Evolutionary conservation across 2,888 invertebrate genomes (phyloP).

Genomic region (Drosophila nigricruria): DNA sequence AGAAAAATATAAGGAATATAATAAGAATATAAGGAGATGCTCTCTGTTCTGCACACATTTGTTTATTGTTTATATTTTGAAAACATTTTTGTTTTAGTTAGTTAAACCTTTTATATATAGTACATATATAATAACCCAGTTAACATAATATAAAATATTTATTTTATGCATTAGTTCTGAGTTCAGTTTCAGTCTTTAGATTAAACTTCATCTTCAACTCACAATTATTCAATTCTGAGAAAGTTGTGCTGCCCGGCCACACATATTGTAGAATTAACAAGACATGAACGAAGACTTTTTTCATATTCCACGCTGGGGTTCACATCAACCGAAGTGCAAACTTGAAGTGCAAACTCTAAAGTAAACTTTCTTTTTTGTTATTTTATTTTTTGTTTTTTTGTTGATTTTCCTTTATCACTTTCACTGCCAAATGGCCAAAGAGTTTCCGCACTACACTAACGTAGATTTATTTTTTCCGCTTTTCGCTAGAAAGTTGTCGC

Average conservation of each 20-base stretch:
- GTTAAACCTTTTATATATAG: too few species aligned
- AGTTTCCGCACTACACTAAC: conserved; percentile 63
- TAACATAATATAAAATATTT: background rate
- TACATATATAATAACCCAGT: too few species aligned
- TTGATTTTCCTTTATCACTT: conserved; percentile 50
- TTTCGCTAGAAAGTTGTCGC: conserved; percentile 34
- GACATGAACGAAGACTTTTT: conserved; percentile 37
- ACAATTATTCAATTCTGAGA: conserved; percentile 84
- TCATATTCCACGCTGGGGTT: conserved; percentile 55
- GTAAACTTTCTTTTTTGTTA: conserved; percentile 22
- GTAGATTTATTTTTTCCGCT: conserved; percentile 52
- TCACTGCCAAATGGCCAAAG: conserved; percentile 62
- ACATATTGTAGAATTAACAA: conserved; percentile 60
- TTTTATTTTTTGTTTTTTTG: background rate
- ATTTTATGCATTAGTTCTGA: background rate
- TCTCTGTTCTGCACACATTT: too few species aligned
- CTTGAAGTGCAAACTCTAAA: conserved; percentile 22
- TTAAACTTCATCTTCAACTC: conserved; percentile 53
- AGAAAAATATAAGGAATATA: too few species aligned
- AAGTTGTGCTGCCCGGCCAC: conserved; percentile 65
- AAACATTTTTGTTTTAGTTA: too few species aligned
- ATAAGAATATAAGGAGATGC: too few species aligned
- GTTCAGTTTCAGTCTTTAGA: background rate
- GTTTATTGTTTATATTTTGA: too few species aligned
- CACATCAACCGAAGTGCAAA: conserved; percentile 44